A percentile compares a stretch with the other conserved stretches of the same genome.
Evolutionary conservation across 2,113 vertebrate genomes (phyloP).

Genomic region (Silurus meridionalis): DNA sequence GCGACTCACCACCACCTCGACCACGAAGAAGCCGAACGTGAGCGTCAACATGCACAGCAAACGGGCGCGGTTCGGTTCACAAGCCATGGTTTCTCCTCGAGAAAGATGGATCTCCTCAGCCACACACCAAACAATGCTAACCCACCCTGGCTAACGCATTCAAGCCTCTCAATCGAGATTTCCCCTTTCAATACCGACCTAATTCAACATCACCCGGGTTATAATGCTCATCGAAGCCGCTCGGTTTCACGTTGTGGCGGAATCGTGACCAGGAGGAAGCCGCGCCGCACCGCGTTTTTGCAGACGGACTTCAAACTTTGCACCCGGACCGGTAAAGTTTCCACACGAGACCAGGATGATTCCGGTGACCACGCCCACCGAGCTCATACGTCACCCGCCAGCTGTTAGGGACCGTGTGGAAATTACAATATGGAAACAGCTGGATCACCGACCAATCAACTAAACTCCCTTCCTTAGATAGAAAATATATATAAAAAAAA

Average conservation of each 20-base stretch:
- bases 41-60: slow-evolving; percentile 91
- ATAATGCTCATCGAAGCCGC: too few relatives aligned
- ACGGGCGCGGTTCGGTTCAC: slow-evolving; percentile 82
- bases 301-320: slow-evolving; percentile 94
- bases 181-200: not conserved
- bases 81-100: slow-evolving; percentile 65
- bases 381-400: slow-evolving; percentile 48
- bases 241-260: too few relatives aligned
- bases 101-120: not conserved
- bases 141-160: not conserved
- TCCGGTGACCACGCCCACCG: slow-evolving; percentile 51
- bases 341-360: slow-evolving; percentile 83
- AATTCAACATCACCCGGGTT: too few relatives aligned
- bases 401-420: not conserved
- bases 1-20: slow-evolving; percentile 94
- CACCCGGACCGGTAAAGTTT: slow-evolving; percentile 96
- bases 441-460: not conserved
- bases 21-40: slow-evolving; percentile 92
- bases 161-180: not conserved
- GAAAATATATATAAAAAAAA: too few relatives aligned
- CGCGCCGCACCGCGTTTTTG: slow-evolving; percentile 65
- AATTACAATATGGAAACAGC: not conserved
- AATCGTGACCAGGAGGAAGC: not conserved
- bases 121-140: slow-evolving; percentile 37
- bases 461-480: too few relatives aligned